These are phyloP conservation scores for Caenorhabditis brenneri DNA, from an alignment of 1,140 invertebrate species.

Conservation along the genomic window DNA sequence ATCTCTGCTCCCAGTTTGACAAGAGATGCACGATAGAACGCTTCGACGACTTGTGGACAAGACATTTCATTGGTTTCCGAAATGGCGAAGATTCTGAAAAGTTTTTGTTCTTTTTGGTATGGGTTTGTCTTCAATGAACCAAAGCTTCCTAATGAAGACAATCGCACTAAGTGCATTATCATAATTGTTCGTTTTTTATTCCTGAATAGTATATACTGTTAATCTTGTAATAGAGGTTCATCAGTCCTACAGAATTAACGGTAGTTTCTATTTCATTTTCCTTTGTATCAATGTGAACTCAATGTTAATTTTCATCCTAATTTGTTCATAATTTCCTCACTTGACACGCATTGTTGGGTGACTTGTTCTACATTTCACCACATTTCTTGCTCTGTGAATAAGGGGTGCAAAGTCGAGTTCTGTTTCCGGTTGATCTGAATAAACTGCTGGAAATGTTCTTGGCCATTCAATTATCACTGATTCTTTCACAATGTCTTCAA, in stretches of 20 bases:
- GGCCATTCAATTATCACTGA: conserved; percentile 56
- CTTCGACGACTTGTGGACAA: conserved; percentile 50
- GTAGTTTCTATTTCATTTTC: no score
- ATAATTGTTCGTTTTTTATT: no score
- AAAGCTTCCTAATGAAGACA: no score
- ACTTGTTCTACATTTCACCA: conserved; percentile 56
- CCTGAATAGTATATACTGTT: no score
- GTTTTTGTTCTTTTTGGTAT: conserved; percentile 1
- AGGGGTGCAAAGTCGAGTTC: conserved; percentile 53
- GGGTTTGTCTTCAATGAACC: no score
- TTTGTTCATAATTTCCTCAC: conserved; percentile 12
- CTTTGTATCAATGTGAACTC: no score
- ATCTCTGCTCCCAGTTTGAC: conserved; percentile 46
- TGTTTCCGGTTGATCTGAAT: conserved; percentile 31
- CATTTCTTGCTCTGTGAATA: conserved; percentile 56
- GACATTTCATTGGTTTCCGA: conserved; percentile 12
- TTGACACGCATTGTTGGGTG: conserved; percentile 59
- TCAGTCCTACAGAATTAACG: no score
- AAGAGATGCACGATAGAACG: conserved; percentile 53
- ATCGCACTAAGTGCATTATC: no score
- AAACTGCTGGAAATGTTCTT: conserved; percentile 40
- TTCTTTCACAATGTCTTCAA: conserved; percentile 15
- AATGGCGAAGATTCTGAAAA: conserved; percentile 57
- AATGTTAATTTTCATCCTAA: no score
- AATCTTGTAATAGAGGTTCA: no score